Percentiles rank a stretch among this genome's conserved stretches.
Conservation (phyloP, 1,140 invertebrate genomes). For the Caenorhabditis tropicalis region DNA sequence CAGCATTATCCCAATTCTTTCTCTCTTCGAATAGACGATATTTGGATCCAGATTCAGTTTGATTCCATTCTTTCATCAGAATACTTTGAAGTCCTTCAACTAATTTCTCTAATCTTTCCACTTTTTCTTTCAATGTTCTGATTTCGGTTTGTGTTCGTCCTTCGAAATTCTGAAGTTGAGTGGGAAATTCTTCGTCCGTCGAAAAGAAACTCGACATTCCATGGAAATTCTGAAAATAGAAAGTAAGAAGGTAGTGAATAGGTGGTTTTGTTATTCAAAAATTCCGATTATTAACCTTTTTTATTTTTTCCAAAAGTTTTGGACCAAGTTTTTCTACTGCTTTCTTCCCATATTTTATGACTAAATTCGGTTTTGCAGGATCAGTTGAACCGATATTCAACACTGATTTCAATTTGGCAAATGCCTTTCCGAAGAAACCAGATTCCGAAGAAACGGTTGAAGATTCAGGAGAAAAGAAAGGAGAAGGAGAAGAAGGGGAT, state of each 20-base stretch:
- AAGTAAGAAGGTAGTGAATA: neutral
- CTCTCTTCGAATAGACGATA: constrained; percentile 36
- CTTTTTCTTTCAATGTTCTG: constrained; percentile 7
- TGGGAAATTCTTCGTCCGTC: constrained; percentile 18
- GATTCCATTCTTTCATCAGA: constrained; percentile 46
- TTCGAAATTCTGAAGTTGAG: constrained; percentile 34
- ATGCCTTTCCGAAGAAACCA: neutral
- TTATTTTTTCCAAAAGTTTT: constrained; percentile 7
- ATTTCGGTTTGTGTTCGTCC: constrained; percentile 26
- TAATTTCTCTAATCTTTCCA: constrained; percentile 34
- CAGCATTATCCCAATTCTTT: constrained; percentile 48
- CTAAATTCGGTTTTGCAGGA: neutral
- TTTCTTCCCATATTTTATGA: constrained; percentile 7
- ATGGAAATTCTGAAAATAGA: constrained; percentile 13
- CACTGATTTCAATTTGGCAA: neutral
- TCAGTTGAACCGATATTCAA: neutral
- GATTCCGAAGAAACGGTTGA: neutral
- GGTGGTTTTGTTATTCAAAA: neutral
- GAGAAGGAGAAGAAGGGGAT: neutral
- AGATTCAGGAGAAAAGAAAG: neutral
- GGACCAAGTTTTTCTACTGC: constrained; percentile 2
- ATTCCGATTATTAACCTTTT: neutral
- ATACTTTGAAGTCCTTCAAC: constrained; percentile 11
- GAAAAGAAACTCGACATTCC: constrained; percentile 28
- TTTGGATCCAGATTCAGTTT: constrained; percentile 38